Evolutionary conservation across 2,113 vertebrate genomes (phyloP).

Genomic region (Sclerurus mexicanus): DNA sequence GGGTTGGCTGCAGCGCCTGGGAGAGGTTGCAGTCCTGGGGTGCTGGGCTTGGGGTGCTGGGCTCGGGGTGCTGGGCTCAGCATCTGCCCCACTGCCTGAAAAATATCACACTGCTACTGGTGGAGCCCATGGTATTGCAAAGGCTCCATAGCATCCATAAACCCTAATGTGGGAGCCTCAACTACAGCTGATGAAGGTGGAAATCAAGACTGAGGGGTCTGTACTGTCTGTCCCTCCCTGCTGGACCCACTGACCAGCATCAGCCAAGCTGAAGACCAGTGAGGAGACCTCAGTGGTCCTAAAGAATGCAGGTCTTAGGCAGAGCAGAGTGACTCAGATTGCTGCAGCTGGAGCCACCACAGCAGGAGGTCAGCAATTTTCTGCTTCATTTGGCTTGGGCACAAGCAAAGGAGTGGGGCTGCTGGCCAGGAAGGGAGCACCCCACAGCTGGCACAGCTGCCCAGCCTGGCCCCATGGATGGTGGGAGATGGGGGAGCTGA

Average conservation of each 20-base stretch:
- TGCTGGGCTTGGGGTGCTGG: neutral
- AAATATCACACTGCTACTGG: neutral
- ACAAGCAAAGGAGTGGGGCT: neutral
- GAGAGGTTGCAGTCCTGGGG: neutral
- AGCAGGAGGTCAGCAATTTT: neutral
- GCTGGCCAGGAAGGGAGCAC: neutral
- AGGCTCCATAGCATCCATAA: neutral
- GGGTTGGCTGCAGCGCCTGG: neutral
- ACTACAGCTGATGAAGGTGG: neutral
- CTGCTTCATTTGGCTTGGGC: neutral
- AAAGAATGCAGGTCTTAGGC: neutral
- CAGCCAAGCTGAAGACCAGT: neutral
- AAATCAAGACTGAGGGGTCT: neutral
- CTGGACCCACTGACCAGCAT: neutral
- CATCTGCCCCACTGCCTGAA: neutral
- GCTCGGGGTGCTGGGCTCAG: neutral
- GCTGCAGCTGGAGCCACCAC: neutral
- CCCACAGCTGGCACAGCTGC: neutral
- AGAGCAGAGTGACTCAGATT: neutral
- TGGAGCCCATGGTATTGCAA: neutral
- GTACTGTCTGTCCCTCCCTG: neutral
- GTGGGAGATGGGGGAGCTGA: neutral
- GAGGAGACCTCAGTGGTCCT: neutral
- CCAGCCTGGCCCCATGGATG: neutral
- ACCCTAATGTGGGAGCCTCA: neutral